Conservation (phyloP, 2,888 invertebrate genomes). For the Tetragonula carbonaria region DNA sequence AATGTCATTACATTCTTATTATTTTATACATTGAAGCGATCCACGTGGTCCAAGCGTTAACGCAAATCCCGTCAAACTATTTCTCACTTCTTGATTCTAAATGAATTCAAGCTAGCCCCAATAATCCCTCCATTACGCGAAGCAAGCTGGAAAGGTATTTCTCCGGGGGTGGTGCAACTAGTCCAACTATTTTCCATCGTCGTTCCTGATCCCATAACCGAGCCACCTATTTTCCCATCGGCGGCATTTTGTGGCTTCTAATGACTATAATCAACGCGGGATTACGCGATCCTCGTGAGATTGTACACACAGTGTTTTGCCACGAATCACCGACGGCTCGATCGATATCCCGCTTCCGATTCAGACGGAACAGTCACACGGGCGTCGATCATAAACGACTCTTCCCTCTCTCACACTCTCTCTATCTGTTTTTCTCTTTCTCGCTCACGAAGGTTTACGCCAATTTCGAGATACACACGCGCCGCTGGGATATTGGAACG, state of each 20-base stretch:
- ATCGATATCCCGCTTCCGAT: constrained; percentile 1
- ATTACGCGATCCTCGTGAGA: neutral
- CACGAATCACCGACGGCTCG: neutral
- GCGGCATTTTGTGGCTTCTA: neutral
- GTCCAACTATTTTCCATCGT: constrained; percentile 43
- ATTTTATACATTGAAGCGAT: too few relatives aligned
- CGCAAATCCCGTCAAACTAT: neutral
- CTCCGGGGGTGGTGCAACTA: neutral
- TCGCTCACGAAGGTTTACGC: neutral
- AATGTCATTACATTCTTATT: too few relatives aligned
- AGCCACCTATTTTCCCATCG: neutral
- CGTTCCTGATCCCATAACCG: neutral
- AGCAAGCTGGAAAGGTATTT: neutral
- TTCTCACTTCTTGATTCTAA: neutral
- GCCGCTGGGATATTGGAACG: constrained; percentile 9
- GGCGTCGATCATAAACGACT: neutral
- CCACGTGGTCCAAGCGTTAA: too few relatives aligned
- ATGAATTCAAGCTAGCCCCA: neutral
- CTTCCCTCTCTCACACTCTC: too few relatives aligned
- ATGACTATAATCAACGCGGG: neutral
- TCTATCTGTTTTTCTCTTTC: too few relatives aligned
- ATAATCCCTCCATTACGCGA: neutral
- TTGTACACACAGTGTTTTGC: neutral
- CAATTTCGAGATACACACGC: constrained; percentile 19
- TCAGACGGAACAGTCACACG: neutral